Percentiles rank a stretch among this genome's conserved stretches.
Conservation (phyloP, 2,797 vertebrate species). For the Pantherophis vulpinus region DNA sequence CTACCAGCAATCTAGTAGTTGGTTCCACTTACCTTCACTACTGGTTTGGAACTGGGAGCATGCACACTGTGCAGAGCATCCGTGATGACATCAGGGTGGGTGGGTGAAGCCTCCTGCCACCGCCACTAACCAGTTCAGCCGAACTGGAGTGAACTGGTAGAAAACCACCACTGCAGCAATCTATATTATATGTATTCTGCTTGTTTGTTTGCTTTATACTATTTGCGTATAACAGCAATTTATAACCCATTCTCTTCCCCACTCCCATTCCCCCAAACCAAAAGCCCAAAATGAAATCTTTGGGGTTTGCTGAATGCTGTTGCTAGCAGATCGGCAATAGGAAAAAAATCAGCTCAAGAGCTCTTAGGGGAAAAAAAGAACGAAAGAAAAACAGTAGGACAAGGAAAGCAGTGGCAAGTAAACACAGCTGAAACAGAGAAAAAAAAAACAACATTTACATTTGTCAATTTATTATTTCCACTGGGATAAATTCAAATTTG, state of each 20-base stretch:
- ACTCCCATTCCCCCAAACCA: background rate
- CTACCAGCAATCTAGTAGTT: background rate
- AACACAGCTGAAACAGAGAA: conserved; percentile 58
- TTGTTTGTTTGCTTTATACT: background rate
- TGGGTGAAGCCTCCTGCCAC: too few relatives aligned
- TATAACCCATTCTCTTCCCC: background rate
- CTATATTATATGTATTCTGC: background rate
- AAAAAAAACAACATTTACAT: conserved; percentile 57
- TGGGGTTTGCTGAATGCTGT: fast-evolving
- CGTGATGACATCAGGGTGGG: too few relatives aligned
- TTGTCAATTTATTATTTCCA: conserved; percentile 41
- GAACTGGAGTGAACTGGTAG: too few relatives aligned
- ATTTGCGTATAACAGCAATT: background rate
- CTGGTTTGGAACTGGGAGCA: too few relatives aligned
- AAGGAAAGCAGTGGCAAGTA: conserved; percentile 55
- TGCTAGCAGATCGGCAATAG: conserved; percentile 19
- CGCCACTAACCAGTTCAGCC: too few relatives aligned
- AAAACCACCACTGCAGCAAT: background rate
- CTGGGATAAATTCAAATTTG: background rate
- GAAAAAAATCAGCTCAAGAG: conserved; percentile 54
- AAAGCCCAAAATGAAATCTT: background rate
- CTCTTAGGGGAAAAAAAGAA: conserved; percentile 25
- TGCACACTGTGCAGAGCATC: too few relatives aligned
- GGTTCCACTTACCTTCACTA: too few relatives aligned
- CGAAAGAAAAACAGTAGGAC: conserved; percentile 15